Evolutionary conservation across 1,140 invertebrate species (phyloP).

Genomic region (Lethocerus indicus): DNA sequence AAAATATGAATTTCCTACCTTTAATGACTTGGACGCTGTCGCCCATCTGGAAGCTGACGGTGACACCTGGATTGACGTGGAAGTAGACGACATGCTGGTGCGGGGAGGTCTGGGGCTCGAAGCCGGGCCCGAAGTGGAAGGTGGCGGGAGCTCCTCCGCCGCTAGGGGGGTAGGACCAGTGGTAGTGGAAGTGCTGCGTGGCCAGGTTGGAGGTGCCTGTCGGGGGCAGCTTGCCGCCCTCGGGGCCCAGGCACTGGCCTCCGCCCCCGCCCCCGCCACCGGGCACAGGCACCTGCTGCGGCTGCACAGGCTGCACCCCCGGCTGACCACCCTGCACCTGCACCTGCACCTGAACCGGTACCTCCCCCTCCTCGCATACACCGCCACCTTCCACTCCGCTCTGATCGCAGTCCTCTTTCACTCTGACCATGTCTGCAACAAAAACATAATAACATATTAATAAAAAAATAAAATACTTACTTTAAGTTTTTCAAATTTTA

Average conservation of each 20-base stretch:
- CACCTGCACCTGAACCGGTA: too few relatives aligned
- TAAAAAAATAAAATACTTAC: too few relatives aligned
- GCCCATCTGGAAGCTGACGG: slow-evolving; percentile 43
- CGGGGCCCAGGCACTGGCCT: slow-evolving; percentile 7
- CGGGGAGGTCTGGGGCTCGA: slow-evolving; percentile 26
- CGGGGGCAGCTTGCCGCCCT: slow-evolving; percentile 13
- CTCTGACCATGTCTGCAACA: slow-evolving; percentile 14
- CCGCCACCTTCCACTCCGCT: background rate
- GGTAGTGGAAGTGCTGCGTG: slow-evolving; percentile 24
- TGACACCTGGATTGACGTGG: slow-evolving; percentile 50
- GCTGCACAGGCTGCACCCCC: slow-evolving; percentile 17
- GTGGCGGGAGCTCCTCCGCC: slow-evolving; percentile 22
- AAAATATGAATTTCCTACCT: slow-evolving; percentile 26
- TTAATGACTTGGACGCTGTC: slow-evolving; percentile 43
- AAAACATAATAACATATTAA: too few relatives aligned
- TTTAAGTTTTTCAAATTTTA: too few relatives aligned
- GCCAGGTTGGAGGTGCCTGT: slow-evolving; percentile 19
- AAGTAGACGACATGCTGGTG: slow-evolving; percentile 44
- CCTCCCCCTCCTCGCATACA: slow-evolving; percentile 14
- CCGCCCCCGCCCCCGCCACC: background rate
- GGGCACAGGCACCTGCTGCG: too few relatives aligned
- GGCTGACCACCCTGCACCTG: slow-evolving; percentile 23
- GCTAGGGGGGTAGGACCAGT: slow-evolving; percentile 22
- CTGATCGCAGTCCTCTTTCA: slow-evolving; percentile 12
- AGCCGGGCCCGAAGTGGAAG: slow-evolving; percentile 31